A percentile compares a stretch with the other conserved stretches of the same genome.
Conservation (phyloP, 2,797 vertebrate species). For the Chaenodraco wilsoni region DNA sequence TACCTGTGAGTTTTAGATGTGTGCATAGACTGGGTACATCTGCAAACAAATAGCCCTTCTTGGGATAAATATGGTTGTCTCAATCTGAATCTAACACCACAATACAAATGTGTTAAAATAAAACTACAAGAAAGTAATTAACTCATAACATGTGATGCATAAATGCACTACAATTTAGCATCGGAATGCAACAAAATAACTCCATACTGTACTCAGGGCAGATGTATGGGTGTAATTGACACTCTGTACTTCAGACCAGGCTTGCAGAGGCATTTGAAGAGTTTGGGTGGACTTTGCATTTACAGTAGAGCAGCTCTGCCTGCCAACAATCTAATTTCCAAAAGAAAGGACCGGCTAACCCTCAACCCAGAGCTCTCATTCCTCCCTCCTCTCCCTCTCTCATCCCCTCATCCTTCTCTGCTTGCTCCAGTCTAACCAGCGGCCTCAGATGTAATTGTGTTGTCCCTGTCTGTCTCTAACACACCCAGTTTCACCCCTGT, state of each 20-base stretch:
- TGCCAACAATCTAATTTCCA: conserved; percentile 71
- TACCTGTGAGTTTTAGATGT: too few relatives aligned
- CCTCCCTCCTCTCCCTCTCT: conserved; percentile 36
- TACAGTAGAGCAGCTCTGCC: conserved; percentile 38
- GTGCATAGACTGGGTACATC: too few relatives aligned
- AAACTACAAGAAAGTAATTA: conserved; percentile 13
- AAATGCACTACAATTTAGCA: not conserved
- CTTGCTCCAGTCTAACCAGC: conserved; percentile 40
- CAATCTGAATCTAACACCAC: too few relatives aligned
- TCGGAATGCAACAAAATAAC: not conserved
- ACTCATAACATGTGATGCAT: not conserved
- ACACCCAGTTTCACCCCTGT: conserved; percentile 39
- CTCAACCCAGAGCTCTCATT: conserved; percentile 68
- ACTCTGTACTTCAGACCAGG: conserved; percentile 23
- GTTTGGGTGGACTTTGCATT: conserved; percentile 53
- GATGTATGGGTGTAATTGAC: conserved; percentile 18
- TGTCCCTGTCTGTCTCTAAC: conserved; percentile 17
- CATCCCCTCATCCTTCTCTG: conserved; percentile 33
- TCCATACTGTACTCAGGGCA: not conserved
- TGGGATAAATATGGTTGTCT: too few relatives aligned
- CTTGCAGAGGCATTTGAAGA: conserved; percentile 21
- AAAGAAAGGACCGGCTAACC: conserved; percentile 56
- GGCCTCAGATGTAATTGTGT: conserved; percentile 28
- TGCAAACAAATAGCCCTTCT: too few relatives aligned
- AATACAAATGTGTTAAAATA: not conserved